Conservation (phyloP, 2,888 invertebrate species). For the Crossocerus cetratus region DNA sequence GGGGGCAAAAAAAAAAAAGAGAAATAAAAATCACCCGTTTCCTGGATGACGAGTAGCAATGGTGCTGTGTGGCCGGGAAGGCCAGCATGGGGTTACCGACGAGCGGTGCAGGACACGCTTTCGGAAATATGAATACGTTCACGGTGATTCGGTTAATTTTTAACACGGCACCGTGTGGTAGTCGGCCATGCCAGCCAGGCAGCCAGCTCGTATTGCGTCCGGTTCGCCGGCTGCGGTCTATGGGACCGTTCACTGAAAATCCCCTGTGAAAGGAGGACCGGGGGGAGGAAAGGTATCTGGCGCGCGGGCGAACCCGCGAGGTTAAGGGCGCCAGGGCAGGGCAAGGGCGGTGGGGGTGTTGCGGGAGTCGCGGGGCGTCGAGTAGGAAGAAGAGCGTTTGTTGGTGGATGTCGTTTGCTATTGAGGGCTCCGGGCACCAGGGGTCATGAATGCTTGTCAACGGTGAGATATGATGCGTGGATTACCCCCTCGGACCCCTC, state of each 20-base stretch:
- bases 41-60: neutral
- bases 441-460: slow-evolving; percentile 73
- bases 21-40: slow-evolving; percentile 30
- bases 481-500: slow-evolving; percentile 59
- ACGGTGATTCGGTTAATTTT: slow-evolving; percentile 63
- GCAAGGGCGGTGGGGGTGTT: neutral
- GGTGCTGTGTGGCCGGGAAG: neutral
- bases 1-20: slow-evolving; percentile 20
- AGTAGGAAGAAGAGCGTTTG: slow-evolving; percentile 56
- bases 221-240: slow-evolving; percentile 57
- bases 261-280: slow-evolving; percentile 34
- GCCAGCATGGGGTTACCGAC: neutral
- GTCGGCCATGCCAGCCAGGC: slow-evolving; percentile 20
- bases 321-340: slow-evolving; percentile 39
- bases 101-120: slow-evolving; percentile 14
- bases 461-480: slow-evolving; percentile 72
- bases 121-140: slow-evolving; percentile 56
- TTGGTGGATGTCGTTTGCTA: slow-evolving; percentile 68
- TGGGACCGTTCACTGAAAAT: slow-evolving; percentile 50
- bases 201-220: slow-evolving; percentile 51
- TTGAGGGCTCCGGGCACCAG: slow-evolving; percentile 63
- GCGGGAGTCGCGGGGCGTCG: slow-evolving; percentile 9
- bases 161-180: slow-evolving; percentile 38
- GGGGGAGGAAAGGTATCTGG: neutral
- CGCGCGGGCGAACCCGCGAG: slow-evolving; percentile 25